phyloP scores from a whole-genome alignment of 2,113 vertebrate species.

The Tetrao urogallus region DNA sequence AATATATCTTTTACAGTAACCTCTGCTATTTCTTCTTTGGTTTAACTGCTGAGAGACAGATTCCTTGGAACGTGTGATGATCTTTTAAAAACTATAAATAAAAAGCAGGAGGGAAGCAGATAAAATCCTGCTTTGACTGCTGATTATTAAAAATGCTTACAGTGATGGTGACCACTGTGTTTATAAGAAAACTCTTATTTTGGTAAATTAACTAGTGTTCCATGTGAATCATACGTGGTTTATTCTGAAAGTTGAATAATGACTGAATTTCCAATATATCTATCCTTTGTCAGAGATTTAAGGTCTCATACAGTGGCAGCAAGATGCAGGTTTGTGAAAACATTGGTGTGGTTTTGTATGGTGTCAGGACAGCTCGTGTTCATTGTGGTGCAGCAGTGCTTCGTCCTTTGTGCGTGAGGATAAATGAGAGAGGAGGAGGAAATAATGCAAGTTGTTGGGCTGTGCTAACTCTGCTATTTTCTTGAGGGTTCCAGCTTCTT shows the following conservation, averaged over 20 bases:
- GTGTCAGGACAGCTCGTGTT: not conserved
- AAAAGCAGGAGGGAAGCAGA: constrained; percentile 8
- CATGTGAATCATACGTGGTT: not conserved
- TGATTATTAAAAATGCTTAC: constrained; percentile 32
- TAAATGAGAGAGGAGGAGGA: not conserved
- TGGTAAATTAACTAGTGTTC: not conserved
- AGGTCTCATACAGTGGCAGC: not conserved
- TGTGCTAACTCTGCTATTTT: not conserved
- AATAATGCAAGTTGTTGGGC: not conserved
- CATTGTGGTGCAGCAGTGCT: not conserved
- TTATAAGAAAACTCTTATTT: constrained; percentile 36
- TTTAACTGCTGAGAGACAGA: not conserved
- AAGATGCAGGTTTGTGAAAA: not conserved
- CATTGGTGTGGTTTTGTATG: accelerated
- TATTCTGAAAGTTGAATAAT: not conserved
- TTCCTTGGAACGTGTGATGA: not conserved
- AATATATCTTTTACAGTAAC: not conserved
- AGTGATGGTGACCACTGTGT: not conserved
- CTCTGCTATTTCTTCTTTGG: not conserved
- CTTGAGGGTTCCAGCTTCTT: not conserved
- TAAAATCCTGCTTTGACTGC: constrained; percentile 22
- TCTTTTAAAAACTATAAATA: constrained; percentile 1
- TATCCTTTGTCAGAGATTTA: not conserved
- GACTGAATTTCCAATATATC: accelerated
- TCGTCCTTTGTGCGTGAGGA: not conserved